Conservation (phyloP, 1,140 invertebrate species). For the Temnothorax nylanderi region DNA sequence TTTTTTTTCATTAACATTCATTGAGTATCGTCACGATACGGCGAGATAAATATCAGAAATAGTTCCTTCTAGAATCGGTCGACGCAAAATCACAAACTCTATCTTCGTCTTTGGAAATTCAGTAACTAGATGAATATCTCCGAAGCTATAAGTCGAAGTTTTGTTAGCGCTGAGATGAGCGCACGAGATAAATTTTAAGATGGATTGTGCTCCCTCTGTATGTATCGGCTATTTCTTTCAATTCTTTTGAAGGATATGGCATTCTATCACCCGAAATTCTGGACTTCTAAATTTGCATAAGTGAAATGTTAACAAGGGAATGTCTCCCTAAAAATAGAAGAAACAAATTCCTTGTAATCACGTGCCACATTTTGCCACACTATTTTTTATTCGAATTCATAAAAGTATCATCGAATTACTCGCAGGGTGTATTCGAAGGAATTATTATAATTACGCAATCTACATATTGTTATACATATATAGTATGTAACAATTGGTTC, state of each 20-base stretch:
- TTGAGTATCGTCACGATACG: background rate
- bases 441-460: background rate
- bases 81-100: background rate
- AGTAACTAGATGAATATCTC: background rate
- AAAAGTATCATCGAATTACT: background rate
- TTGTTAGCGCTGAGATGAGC: background rate
- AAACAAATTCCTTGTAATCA: background rate
- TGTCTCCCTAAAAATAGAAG: background rate
- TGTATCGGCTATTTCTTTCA: background rate
- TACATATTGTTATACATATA: background rate
- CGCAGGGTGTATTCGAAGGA: background rate
- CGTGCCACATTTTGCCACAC: background rate
- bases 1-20: conserved; percentile 37
- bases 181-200: conserved; percentile 22
- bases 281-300: background rate
- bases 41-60: background rate
- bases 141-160: conserved; percentile 8
- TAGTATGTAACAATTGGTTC: background rate
- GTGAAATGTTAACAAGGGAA: background rate
- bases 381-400: background rate
- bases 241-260: background rate
- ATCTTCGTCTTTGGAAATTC: background rate
- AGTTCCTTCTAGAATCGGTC: background rate
- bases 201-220: background rate
- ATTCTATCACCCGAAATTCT: background rate